Percentiles rank a stretch among this genome's conserved stretches.
phyloP scores from a whole-genome alignment of 2,888 invertebrate genomes.

The Liposcelis brunnea region DNA sequence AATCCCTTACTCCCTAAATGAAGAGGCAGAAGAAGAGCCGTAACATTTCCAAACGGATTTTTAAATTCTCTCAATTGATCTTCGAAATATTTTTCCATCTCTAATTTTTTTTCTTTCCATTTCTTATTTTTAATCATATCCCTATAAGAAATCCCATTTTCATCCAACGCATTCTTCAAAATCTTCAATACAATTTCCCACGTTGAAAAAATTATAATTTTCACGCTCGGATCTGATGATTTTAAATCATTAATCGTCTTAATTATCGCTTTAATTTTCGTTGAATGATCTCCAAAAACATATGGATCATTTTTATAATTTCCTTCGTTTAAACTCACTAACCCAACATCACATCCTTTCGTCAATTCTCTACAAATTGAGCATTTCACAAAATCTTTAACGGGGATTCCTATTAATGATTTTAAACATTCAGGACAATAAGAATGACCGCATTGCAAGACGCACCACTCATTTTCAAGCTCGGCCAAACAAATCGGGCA shows the following conservation, averaged over 20 bases:
- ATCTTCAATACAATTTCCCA: slow-evolving; percentile 31
- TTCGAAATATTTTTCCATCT: too few relatives aligned
- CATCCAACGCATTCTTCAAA: slow-evolving; percentile 31
- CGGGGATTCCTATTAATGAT: slow-evolving; percentile 23
- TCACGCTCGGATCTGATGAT: slow-evolving; percentile 35
- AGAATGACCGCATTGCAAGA: slow-evolving; percentile 55
- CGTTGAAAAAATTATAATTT: slow-evolving; percentile 55
- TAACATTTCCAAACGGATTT: slow-evolving; percentile 28
- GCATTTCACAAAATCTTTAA: slow-evolving; percentile 27
- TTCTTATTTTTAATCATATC: slow-evolving; percentile 22
- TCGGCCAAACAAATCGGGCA: slow-evolving; percentile 52
- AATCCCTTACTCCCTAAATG: slow-evolving; percentile 55
- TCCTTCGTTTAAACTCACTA: slow-evolving; percentile 20
- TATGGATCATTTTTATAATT: slow-evolving; percentile 10
- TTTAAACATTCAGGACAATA: slow-evolving; percentile 47
- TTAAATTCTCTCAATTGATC: slow-evolving; percentile 36
- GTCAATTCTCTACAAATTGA: slow-evolving; percentile 40
- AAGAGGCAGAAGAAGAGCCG: slow-evolving; percentile 47
- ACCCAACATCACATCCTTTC: slow-evolving; percentile 31
- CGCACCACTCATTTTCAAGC: slow-evolving; percentile 46
- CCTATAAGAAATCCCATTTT: slow-evolving; percentile 32
- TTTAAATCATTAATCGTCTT: slow-evolving; percentile 36
- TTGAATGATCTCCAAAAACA: slow-evolving; percentile 34
- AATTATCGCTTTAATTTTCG: slow-evolving; percentile 49
- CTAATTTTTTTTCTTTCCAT: too few relatives aligned